These are phyloP conservation scores for Anas bahamensis DNA, from an alignment of 2,797 vertebrate species.

Conservation along the genomic window DNA sequence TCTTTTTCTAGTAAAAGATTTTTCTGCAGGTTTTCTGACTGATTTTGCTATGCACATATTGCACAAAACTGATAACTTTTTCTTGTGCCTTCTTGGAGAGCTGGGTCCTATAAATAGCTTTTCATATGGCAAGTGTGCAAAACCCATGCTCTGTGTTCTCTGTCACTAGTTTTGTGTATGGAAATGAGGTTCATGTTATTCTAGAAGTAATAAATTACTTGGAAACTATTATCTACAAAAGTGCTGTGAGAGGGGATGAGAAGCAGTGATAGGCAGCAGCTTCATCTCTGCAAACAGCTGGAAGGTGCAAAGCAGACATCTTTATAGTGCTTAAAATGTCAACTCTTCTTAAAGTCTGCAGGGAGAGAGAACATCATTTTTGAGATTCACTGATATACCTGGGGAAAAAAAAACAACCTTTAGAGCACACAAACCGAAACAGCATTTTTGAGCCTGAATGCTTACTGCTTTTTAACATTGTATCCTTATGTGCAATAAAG, in stretches of 20 bases:
- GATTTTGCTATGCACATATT: not conserved
- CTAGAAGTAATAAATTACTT: not conserved
- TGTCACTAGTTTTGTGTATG: not conserved
- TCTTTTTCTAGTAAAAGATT: not conserved
- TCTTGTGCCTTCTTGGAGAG: not conserved
- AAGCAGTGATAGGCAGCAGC: not conserved
- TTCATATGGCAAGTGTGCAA: not conserved
- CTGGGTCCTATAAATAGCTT: not conserved
- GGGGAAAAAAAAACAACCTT: not conserved
- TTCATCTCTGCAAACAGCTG: not conserved
- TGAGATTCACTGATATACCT: not conserved
- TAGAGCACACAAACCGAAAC: not conserved
- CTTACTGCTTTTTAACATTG: not conserved
- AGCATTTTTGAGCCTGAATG: not conserved
- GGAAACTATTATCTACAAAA: not conserved
- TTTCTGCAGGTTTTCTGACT: not conserved
- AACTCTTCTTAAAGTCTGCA: not conserved
- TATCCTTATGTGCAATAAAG: not conserved
- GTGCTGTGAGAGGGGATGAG: not conserved
- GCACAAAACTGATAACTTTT: not conserved
- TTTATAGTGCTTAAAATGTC: not conserved
- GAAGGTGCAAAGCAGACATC: not conserved
- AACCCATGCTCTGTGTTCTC: not conserved
- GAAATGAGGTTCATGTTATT: not conserved
- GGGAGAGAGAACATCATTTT: not conserved